A percentile compares a stretch with the other conserved stretches of the same genome.
Evolutionary conservation across 2,113 vertebrate species (phyloP).

Genomic region (Myrmecobius fasciatus): DNA sequence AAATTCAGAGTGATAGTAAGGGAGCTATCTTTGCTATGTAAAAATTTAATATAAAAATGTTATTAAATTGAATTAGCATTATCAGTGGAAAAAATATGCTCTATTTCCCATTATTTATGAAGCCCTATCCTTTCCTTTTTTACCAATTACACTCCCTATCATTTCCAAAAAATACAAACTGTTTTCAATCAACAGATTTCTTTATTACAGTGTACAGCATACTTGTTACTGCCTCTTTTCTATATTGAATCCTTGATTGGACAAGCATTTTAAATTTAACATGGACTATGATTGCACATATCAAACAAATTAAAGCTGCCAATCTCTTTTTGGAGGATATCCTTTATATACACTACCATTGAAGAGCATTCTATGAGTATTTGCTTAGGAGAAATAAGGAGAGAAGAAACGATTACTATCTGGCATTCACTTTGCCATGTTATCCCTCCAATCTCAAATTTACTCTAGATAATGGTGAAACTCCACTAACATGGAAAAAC

Average conservation of each 20-base stretch:
- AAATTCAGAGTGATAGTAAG: conserved; percentile 79
- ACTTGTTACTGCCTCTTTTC: conserved; percentile 90
- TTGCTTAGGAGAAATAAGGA: conserved; percentile 81
- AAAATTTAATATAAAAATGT: conserved; percentile 82
- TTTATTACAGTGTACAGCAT: conserved; percentile 93
- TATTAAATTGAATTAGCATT: conserved; percentile 89
- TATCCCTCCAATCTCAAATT: conserved; percentile 63
- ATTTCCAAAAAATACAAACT: conserved; percentile 99
- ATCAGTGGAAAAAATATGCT: conserved; percentile 95
- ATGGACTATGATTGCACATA: conserved; percentile 98
- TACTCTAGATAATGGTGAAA: conserved; percentile 50
- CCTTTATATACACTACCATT: conserved; percentile 87
- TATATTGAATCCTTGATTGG: conserved; percentile 92
- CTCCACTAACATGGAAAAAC: background rate
- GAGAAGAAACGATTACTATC: conserved; percentile 75
- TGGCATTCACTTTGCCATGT: conserved; percentile 71
- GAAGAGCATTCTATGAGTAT: conserved; percentile 82
- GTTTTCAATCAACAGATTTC: conserved; percentile 99
- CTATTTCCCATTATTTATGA: conserved; percentile 99
- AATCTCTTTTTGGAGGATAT: conserved; percentile 93
- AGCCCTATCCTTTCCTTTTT: conserved; percentile 98
- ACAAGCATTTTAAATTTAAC: conserved; percentile 96
- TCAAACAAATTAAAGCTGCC: conserved; percentile 99
- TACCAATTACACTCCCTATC: conserved; percentile 99
- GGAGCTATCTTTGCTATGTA: conserved; percentile 77